phyloP scores from a whole-genome alignment of 1,140 invertebrate genomes.

The Propsilocerus akamusi region DNA sequence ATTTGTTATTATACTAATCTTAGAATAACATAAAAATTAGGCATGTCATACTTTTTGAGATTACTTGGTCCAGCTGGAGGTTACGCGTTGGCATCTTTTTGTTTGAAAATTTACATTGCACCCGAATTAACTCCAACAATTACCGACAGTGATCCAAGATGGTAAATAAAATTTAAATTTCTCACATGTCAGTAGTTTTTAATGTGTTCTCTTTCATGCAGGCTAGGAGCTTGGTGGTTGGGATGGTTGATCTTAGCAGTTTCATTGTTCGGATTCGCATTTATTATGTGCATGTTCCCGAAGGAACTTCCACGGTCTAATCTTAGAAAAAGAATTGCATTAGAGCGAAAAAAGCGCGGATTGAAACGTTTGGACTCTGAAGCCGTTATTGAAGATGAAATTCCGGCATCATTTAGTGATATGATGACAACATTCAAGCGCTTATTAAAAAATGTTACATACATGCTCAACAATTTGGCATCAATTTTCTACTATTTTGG shows the following conservation, averaged over 20 bases:
- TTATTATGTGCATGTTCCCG: constrained; percentile 43
- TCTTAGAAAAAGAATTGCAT: constrained; percentile 28
- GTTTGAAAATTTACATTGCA: constrained; percentile 47
- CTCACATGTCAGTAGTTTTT: no score
- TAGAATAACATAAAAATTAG: constrained; percentile 18
- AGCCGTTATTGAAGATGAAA: constrained; percentile 7
- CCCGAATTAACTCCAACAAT: constrained; percentile 47
- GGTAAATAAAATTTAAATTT: constrained; percentile 18
- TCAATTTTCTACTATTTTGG: constrained; percentile 50
- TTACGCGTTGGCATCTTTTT: constrained; percentile 46
- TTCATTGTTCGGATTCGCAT: constrained; percentile 37
- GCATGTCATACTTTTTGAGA: constrained; percentile 45
- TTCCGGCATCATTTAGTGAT: constrained; percentile 30
- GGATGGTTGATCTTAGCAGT: constrained; percentile 55
- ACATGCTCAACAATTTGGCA: constrained; percentile 48
- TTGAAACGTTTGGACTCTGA: constrained; percentile 10
- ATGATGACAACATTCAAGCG: constrained; percentile 41
- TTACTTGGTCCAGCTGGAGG: constrained; percentile 54
- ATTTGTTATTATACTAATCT: background rate
- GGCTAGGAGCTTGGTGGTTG: constrained; percentile 56
- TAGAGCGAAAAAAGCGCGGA: constrained; percentile 12
- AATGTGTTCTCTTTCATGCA: no score
- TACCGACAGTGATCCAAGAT: constrained; percentile 44
- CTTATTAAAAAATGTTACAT: constrained; percentile 38
- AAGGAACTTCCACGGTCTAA: constrained; percentile 39